Base-by-base conservation (phyloP, 2,797 vertebrate genomes). In the Sebastes kiyomatsui region DNA sequence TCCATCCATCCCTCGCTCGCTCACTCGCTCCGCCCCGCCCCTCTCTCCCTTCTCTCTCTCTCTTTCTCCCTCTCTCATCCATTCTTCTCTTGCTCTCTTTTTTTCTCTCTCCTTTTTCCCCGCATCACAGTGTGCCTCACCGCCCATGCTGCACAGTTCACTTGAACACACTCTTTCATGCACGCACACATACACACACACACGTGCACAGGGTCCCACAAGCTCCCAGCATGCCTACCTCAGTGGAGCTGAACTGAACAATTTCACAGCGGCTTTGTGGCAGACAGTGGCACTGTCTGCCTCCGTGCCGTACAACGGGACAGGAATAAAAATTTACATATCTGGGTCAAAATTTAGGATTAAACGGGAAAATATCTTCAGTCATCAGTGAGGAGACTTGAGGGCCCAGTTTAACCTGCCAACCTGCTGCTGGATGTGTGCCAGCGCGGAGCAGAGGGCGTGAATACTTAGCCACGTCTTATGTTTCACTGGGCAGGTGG, bases 81-180 rank as follows among this genome's bases (percentile, higher is more conserved):
- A 71, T 89, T 89, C 84, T 85, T 83, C 81, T 80, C 77, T 80
- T 62, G 30, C 68, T 66, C 70, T 84, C 66, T 76, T 23, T 66
- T 59, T 77, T 30, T 30, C 33, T 69, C 62, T 77, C 66, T 75
- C 46, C 71, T 59, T 60, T 71, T 72, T 25, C 82, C 73, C 67
- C 58, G 20, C 89, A 92, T 93, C 89, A 93, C 82, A 79, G 79
- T 79, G 79, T 64, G 86, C 93, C 85, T 94, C 93, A 86, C 46
- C 75, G 72, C 82, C 82, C 73, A 72, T 84, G 86, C 90, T 81
- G 84, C 89, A 82, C 86, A 86, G 78, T 84, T 72, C 75, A 75
- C 80, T 84, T 72, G 35, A 83, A 66, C 67, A 74, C 80, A 65
- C 10, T 46, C 42, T 46, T 46, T 46, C 42, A 46, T 18, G 16